Base-by-base conservation (phyloP, 2,113 vertebrate species). In the Nicator chloris region DNA sequence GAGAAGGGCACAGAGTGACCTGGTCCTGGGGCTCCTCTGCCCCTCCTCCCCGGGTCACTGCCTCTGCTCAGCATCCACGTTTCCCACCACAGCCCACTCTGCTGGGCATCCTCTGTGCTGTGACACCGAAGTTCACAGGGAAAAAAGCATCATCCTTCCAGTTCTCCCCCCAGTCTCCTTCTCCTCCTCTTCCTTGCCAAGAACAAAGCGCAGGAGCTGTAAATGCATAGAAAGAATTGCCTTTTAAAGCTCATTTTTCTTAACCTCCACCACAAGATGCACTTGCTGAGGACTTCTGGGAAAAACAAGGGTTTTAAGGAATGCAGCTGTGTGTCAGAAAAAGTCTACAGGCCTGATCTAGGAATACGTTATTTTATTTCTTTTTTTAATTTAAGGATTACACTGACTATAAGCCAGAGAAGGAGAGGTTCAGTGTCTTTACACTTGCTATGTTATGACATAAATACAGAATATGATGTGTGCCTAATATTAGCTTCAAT, bases 21-120 rank as follows among this genome's bases (percentile, higher is more conserved):
- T 71, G 92, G 59, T 91, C 77, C 95, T 42, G 33, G 86, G 83
- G 95, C 84, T 95, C 87, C 90, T 88, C 92, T 86, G 82, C 90
- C 51, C 73, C 82, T 96, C 71, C 66, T 96, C 45, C 1, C 79
- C 54, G 77, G 88, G 93, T 97, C 94, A 81, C 72, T 39, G 65
- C 35, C 68, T 33, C 61, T 61, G 37, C 21, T 33, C 28, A 53
- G 47, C 5, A 30, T 15, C 50, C 86, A 81, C 45, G 2, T 18
- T 56, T 30, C 56, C 50, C 12, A 6, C 40, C 51, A 23, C 37
- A 61, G 49, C 27, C 56, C 57, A 31, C 56, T 2, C 11, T 42
- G 40, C 10, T 54, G 50, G 27, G 57, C 24, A 44, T 37, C n/a
- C 31, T 60, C 51, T 45, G 21, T 22, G 28, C 54, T 47, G 1